phyloP scores from a whole-genome alignment of 2,113 vertebrate species.

The Myotis davidii region DNA sequence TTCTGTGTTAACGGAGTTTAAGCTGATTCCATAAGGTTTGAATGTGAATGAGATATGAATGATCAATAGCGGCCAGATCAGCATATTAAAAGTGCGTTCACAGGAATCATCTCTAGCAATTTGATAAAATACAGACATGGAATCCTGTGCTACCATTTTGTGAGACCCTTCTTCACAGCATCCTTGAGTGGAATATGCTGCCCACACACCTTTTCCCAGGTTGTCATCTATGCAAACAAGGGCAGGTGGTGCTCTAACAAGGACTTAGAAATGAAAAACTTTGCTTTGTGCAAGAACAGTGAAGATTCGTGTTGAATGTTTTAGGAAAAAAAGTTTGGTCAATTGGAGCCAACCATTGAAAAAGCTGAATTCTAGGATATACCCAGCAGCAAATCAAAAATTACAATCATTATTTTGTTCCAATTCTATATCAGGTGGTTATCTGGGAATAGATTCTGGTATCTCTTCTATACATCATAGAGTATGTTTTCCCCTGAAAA shows the following conservation, averaged over 20 bases:
- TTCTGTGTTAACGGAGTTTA: slow-evolving; percentile 30
- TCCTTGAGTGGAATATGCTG: neutral
- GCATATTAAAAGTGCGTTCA: neutral
- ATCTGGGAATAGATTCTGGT: neutral
- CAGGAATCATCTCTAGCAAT: neutral
- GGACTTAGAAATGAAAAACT: neutral
- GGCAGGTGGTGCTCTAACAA: neutral
- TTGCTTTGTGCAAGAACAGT: neutral
- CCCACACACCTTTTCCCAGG: neutral
- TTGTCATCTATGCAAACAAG: neutral
- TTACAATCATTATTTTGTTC: neutral
- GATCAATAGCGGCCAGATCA: neutral
- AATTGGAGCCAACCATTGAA: neutral
- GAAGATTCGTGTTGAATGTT: neutral
- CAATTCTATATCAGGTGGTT: neutral
- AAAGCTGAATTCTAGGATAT: neutral
- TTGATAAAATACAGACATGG: neutral
- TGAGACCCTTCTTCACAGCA: neutral
- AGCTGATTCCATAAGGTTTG: neutral
- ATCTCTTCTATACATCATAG: neutral
- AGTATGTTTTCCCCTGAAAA: neutral
- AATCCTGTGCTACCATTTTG: neutral
- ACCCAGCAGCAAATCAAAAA: neutral
- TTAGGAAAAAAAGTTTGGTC: neutral
- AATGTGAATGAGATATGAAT: neutral